These are phyloP conservation scores for Xestia xanthographa DNA, from an alignment of 2,888 invertebrate genomes.

Conservation along the genomic window DNA sequence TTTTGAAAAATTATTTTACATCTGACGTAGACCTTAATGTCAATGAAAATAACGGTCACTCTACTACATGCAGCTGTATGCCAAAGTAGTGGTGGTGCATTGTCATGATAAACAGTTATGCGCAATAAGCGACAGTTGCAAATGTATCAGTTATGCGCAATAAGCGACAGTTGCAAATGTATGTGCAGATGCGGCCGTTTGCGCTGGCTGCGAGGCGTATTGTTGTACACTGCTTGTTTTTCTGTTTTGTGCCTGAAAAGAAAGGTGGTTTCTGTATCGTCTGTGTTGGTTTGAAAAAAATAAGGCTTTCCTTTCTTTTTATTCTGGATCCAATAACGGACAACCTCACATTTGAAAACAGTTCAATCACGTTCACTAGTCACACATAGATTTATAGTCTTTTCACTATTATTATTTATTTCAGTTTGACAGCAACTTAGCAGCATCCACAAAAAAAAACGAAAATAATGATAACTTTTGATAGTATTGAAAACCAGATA, in stretches of 20 bases:
- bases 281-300: not conserved
- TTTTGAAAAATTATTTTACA: not conserved
- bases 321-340: not conserved
- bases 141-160: constrained; percentile 16
- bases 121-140: not conserved
- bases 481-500: too few relatives aligned
- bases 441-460: too few relatives aligned
- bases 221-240: constrained; percentile 1
- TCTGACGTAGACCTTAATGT: not conserved
- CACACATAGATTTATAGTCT: too few relatives aligned
- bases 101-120: constrained; percentile 54
- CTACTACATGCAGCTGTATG: not conserved
- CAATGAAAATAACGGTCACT: not conserved
- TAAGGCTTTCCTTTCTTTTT: not conserved
- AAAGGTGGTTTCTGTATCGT: not conserved
- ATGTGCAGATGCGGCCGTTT: constrained; percentile 12
- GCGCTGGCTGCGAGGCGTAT: not conserved
- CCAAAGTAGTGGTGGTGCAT: constrained; percentile 8
- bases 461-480: too few relatives aligned
- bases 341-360: not conserved
- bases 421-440: too few relatives aligned
- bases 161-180: not conserved
- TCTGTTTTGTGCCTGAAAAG: not conserved
- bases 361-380: too few relatives aligned
- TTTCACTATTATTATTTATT: too few relatives aligned